Evolutionary conservation across 2,797 vertebrate genomes (phyloP), one percentile per base, ranked within the genome.

Genomic region (Argentina silus): DNA sequence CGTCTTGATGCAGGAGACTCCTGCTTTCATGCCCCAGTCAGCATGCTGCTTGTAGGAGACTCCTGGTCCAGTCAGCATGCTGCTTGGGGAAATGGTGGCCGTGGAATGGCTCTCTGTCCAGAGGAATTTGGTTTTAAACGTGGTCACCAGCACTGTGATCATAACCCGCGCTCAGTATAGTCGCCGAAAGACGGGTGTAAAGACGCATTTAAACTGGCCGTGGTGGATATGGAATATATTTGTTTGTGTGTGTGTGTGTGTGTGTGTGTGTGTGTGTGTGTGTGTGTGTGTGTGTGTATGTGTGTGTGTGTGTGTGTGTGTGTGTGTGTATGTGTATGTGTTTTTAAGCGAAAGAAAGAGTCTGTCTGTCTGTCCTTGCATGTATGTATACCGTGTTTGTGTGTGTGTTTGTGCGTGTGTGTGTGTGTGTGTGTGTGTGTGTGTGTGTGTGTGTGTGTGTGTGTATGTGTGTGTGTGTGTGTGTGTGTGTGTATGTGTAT

Each of bases 41-140:
- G n/a, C n/a, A n/a, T n/a, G n/a, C n/a, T n/a, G n/a, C n/a, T n/a
- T n/a, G n/a, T n/a, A n/a, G n/a, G n/a, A n/a, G n/a, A n/a, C n/a
- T n/a, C n/a, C n/a, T n/a, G n/a, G n/a, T n/a, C n/a, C n/a, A n/a
- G n/a, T n/a, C n/a, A n/a, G n/a, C n/a, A n/a, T n/a, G n/a, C n/a
- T n/a, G n/a, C n/a, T n/a, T n/a, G n/a, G 27, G 27, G 27, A 36
- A 36, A 36, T 36, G 27, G 27, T 36, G 27, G 27, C 2, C 27
- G 27, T 36, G 27, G 27, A 36, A 36, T 36, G 27, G 27, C 27
- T 36, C 27, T 36, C 60, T 69, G 69, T 83, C 88, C 84, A 85
- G 78, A 91, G 81, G 91, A 92, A 92, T 91, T 83, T 85, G 72
- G 77, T 76, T 83, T 88, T 87, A 84, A 73, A 57, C 6, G 17